Evolutionary conservation across 1,140 invertebrate genomes (phyloP).

Genomic region (Lepidurus arcticus): DNA sequence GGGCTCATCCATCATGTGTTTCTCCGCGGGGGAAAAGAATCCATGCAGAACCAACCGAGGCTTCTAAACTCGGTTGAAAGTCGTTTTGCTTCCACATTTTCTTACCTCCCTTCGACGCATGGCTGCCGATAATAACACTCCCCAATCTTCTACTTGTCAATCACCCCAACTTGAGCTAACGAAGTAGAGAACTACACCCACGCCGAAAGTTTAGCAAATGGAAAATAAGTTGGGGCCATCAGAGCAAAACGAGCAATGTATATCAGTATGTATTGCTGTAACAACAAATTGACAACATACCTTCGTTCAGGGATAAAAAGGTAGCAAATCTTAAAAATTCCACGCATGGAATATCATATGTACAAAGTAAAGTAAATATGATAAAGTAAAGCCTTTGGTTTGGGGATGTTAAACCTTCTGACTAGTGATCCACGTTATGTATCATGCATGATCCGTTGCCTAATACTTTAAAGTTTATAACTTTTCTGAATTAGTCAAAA

Average conservation of each 20-base stretch:
- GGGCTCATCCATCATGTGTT: slow-evolving; percentile 9
- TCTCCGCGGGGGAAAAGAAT: background rate
- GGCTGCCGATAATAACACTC: slow-evolving; percentile 13
- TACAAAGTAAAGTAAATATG: too few species aligned
- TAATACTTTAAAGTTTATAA: too few species aligned
- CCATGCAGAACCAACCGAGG: slow-evolving; percentile 6
- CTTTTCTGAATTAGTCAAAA: too few species aligned
- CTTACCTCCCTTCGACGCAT: slow-evolving; percentile 2
- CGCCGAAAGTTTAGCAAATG: background rate
- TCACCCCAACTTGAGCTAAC: background rate
- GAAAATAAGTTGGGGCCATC: background rate
- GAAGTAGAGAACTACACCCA: background rate
- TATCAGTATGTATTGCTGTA: background rate
- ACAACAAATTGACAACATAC: too few species aligned
- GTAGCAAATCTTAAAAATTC: too few species aligned
- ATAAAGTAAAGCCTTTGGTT: too few species aligned
- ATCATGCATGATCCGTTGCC: too few species aligned
- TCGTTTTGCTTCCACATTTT: slow-evolving; percentile 11
- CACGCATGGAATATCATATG: too few species aligned
- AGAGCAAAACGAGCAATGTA: slow-evolving; percentile 1
- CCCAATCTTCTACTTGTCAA: slow-evolving; percentile 9
- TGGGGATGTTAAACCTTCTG: too few species aligned
- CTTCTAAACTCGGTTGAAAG: background rate
- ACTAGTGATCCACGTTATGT: too few species aligned
- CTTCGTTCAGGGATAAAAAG: too few species aligned